Evolutionary conservation across 2,888 invertebrate genomes (phyloP).

Genomic region (Myopa testacea): DNA sequence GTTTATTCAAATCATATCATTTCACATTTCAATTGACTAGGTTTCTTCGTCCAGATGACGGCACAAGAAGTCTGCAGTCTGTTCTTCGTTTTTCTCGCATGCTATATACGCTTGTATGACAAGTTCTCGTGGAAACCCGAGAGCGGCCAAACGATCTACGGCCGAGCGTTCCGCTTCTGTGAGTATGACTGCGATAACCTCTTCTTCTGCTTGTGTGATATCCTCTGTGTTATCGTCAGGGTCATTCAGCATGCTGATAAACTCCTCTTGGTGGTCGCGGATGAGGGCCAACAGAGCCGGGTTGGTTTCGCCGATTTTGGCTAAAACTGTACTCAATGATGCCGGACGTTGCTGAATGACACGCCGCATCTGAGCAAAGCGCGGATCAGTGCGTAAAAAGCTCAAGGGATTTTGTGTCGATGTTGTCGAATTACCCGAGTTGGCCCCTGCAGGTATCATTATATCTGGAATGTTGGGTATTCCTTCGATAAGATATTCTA

Average conservation of each 20-base stretch:
- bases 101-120: slow-evolving; percentile 58
- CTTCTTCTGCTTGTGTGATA: slow-evolving; percentile 26
- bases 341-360: slow-evolving; percentile 93
- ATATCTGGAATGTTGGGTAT: slow-evolving; percentile 59
- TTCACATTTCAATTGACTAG: neutral
- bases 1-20: neutral
- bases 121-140: slow-evolving; percentile 56
- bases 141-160: slow-evolving; percentile 55
- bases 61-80: slow-evolving; percentile 58
- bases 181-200: slow-evolving; percentile 47
- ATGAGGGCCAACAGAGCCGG: slow-evolving; percentile 91
- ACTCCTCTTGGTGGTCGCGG: slow-evolving; percentile 89
- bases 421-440: neutral
- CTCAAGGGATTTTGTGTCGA: slow-evolving; percentile 40
- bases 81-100: slow-evolving; percentile 59
- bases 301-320: slow-evolving; percentile 92
- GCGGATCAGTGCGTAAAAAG: slow-evolving; percentile 89
- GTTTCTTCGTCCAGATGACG: slow-evolving; percentile 53
- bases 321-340: slow-evolving; percentile 87
- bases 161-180: slow-evolving; percentile 52
- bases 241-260: slow-evolving; percentile 71
- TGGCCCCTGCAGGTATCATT: slow-evolving; percentile 6
- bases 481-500: slow-evolving; percentile 94
- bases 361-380: slow-evolving; percentile 93
- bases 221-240: slow-evolving; percentile 41